A percentile compares a stretch with the other conserved stretches of the same genome.
phyloP scores from a whole-genome alignment of 2,113 vertebrate species.

The Gopherus flavomarginatus region DNA sequence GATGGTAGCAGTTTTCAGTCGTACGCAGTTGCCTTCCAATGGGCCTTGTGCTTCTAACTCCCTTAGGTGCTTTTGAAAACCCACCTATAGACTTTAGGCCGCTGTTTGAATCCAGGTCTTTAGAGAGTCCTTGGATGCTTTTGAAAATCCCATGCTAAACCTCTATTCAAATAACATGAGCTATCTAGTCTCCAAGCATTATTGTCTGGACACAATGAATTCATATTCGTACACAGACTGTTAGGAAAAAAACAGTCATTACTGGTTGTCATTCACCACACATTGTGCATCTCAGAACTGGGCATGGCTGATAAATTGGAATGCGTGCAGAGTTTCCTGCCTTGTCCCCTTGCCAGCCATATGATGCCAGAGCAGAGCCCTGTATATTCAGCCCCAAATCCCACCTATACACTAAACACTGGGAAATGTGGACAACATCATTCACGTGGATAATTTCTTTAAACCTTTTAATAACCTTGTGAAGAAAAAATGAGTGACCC shows the following conservation, averaged over 20 bases:
- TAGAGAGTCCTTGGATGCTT: neutral
- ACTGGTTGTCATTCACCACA: neutral
- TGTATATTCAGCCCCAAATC: fast-evolving
- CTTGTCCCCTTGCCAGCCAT: neutral
- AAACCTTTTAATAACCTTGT: fast-evolving
- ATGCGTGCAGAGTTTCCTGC: neutral
- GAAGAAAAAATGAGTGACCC: slow-evolving; percentile 8
- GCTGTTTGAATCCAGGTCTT: neutral
- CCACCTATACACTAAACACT: neutral
- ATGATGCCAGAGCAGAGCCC: neutral
- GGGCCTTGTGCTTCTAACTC: neutral
- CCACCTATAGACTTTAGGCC: neutral
- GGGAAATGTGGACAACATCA: neutral
- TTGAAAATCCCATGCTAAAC: neutral
- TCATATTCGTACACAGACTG: no score
- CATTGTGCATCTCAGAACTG: neutral
- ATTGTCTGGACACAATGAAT: neutral
- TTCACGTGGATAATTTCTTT: neutral
- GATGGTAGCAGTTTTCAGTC: neutral
- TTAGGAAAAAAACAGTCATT: neutral
- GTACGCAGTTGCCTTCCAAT: fast-evolving
- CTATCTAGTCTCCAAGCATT: neutral
- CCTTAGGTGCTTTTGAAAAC: neutral
- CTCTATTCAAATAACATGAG: neutral
- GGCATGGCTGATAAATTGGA: neutral